Percentiles rank a stretch among this genome's conserved stretches.
phyloP scores from a whole-genome alignment of 2,888 invertebrate species.

The Sepioteuthis lessoniana region DNA sequence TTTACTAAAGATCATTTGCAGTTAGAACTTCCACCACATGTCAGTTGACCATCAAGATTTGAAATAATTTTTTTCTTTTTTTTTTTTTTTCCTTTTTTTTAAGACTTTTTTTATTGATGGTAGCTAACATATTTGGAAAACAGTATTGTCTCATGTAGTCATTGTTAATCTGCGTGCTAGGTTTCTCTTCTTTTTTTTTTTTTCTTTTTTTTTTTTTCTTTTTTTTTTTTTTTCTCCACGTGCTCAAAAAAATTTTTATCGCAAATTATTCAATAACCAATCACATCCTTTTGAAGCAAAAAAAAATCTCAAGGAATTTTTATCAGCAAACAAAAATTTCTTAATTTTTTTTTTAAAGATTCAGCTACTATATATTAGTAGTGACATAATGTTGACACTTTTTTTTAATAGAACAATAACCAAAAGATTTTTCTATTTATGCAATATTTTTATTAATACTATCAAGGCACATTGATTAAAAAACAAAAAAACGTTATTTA shows the following conservation, averaged over 20 bases:
- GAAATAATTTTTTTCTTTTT: neutral
- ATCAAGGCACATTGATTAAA: neutral
- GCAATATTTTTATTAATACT: conserved; percentile 23
- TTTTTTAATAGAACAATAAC: neutral
- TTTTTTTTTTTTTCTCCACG: neutral
- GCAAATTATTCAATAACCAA: conserved; percentile 23
- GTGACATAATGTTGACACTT: conserved; percentile 21
- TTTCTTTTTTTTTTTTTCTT: neutral
- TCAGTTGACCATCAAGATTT: neutral
- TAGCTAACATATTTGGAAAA: neutral
- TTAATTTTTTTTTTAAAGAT: conserved; percentile 25
- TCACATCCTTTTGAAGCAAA: conserved; percentile 33
- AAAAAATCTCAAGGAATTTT: conserved; percentile 25
- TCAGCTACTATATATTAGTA: neutral
- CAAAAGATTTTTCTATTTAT: neutral
- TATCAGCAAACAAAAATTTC: conserved; percentile 4
- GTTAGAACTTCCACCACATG: neutral
- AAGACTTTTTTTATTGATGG: neutral
- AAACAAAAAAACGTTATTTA: neutral
- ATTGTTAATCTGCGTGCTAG: neutral
- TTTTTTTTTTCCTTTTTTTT: too few species aligned
- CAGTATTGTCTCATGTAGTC: neutral
- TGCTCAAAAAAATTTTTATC: neutral
- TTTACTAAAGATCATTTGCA: neutral
- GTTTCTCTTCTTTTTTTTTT: neutral